Evolutionary conservation across 1,140 invertebrate species (phyloP), one percentile per base, ranked within the genome.

Genomic region (Heliconius nattereri): DNA sequence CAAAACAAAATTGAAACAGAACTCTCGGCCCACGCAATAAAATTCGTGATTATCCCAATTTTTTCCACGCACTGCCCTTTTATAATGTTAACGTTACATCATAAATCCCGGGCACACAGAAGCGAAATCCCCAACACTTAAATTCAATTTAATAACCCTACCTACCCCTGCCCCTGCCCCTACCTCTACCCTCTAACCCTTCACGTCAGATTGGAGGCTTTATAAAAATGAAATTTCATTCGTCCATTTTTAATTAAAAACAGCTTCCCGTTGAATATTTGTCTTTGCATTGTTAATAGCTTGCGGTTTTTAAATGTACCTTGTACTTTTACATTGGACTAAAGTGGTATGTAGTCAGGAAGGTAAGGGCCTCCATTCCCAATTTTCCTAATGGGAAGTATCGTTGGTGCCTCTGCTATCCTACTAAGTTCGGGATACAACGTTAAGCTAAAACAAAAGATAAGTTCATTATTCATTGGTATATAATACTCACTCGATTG

Each of bases 81-180:
- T 70, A 75, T 76, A 52, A 78, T 73, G 45, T 74, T 66, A 29
- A 66, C 71, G 73, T 80, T 76, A 76, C 66, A 76, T 75, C 37
- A 79, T 75, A 79, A 79, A 79, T 60, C 76, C 76, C 54, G 76
- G 29, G 52, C 76, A 52, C 60, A 66, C 60, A 26, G 60, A 66
- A 37, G 71, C 71, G 13, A 20, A 71, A 72, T 71, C 75, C 54
- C 37, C 6, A 57, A 52, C 54, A 71, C 54, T 74, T 72, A 52
- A 81, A 81, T 76, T 77, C 75, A 81, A 81, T 81, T 77, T 81
- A 74, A 77, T 77, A 77, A 73, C 75, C 74, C 57, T 54, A 29
- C 6, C 49, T 52, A 7, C 19, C 49, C 45, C 45, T 19, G 16
- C 45, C 49, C 49, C 19, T 20, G 49, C 49, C 49, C 49, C 49